Evolutionary conservation across 2,113 vertebrate genomes (phyloP), one percentile per base, ranked within the genome.

Genomic region (Neodon shergylaensis): DNA sequence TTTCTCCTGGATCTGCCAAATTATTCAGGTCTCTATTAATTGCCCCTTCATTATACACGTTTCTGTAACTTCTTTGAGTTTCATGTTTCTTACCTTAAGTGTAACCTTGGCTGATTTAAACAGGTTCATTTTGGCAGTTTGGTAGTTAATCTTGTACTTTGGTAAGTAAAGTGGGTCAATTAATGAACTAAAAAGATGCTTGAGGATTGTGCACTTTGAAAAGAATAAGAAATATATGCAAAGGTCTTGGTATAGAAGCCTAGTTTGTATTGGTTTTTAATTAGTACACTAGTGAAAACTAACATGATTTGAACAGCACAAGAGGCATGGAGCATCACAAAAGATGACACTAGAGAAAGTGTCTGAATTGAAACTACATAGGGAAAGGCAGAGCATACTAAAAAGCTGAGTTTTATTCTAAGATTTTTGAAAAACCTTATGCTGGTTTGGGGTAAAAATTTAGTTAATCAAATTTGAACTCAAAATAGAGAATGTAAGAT

Each of bases 1-100:
- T 52, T 88, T 92, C 39, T 8, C 14, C 61, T 92, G 12, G 39
- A 85, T 82, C 12, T 12, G 31, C 13, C 16, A 74, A 87, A 47
- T 10, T 36, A 42, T 28, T 31, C 36, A 66, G 16, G 44, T 19
- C 7, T 91, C 16, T 84, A 5, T 49, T 79, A 89, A 77, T 44
- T 44, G 33, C n/a, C 1, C 11, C 65, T 88, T 21, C 77, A 42
- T 82, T 92, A 88, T 82, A 47, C 7, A 8, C 2, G 21, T 11
- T 94, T 92, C n/a, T 91, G 49, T 81, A 17, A 21, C 63, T 10
- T 36, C 28, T 87, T 88, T 82, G 21, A 58, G 72, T 76, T 95
- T 94, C 36, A 10, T 14, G 0, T 19, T 73, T 95, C 93, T 61
- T 65, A 16, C 16, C 28, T n/a, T 5, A 3, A 5, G 21, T 96